Evolutionary conservation across 2,888 invertebrate genomes (phyloP).

Genomic region (Prosapia bicincta): DNA sequence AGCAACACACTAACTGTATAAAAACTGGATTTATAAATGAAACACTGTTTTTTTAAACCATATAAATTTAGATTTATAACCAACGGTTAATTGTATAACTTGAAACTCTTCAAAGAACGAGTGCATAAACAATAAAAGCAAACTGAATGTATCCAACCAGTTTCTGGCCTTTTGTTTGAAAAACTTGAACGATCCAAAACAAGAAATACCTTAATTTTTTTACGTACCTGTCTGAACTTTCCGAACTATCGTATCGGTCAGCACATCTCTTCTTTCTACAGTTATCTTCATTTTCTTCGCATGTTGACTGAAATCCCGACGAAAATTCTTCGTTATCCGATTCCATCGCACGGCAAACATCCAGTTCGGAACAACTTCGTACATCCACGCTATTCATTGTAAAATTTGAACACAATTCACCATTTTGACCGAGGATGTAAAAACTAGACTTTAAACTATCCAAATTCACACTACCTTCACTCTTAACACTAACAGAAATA

Average conservation of each 20-base stretch:
- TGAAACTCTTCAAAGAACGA: background rate
- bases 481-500: slow-evolving; percentile 17
- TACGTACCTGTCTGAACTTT: slow-evolving; percentile 88
- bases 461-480: slow-evolving; percentile 18
- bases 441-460: slow-evolving; percentile 26
- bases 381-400: slow-evolving; percentile 25
- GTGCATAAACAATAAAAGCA: background rate
- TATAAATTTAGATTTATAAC: background rate
- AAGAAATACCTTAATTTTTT: background rate
- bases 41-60: background rate
- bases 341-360: slow-evolving; percentile 28
- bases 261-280: slow-evolving; percentile 81
- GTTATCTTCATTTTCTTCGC: slow-evolving; percentile 35
- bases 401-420: slow-evolving; percentile 29
- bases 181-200: background rate
- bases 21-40: background rate
- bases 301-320: slow-evolving; percentile 21
- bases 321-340: slow-evolving; percentile 27
- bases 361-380: slow-evolving; percentile 20
- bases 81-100: background rate
- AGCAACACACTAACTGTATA: background rate
- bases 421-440: slow-evolving; percentile 24
- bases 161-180: background rate
- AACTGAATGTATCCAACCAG: background rate
- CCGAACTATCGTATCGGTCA: slow-evolving; percentile 90